A percentile compares a stretch with the other conserved stretches of the same genome.
Conservation (phyloP, 2,113 vertebrate genomes). For the Formicarius rufipectus region DNA sequence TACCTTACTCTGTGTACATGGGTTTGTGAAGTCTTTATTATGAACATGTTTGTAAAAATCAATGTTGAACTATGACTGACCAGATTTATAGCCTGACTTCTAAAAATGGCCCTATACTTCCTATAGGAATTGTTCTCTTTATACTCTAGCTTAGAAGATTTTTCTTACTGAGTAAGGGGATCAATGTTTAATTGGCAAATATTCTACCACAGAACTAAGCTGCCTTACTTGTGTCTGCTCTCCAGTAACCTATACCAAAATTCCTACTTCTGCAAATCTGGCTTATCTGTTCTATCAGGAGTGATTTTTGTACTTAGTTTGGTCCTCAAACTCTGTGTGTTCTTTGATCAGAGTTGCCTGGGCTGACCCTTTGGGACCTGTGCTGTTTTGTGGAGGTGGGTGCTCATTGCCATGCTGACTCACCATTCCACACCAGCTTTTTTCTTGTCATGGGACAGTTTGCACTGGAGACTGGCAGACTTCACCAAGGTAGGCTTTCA, state of each 20-base stretch:
- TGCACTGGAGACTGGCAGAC: not conserved
- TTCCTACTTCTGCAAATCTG: not conserved
- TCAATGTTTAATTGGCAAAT: not conserved
- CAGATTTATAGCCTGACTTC: not conserved
- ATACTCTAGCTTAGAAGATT: not conserved
- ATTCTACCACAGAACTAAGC: not conserved
- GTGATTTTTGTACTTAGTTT: not conserved
- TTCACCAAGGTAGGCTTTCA: not conserved
- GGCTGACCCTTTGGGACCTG: not conserved
- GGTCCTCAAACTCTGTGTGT: not conserved
- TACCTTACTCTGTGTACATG: not conserved
- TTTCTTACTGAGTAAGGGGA: not conserved
- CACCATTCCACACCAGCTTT: accelerated
- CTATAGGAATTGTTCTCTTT: not conserved
- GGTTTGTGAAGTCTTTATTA: not conserved
- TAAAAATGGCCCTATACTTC: not conserved
- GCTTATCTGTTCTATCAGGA: not conserved
- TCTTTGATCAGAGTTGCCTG: not conserved
- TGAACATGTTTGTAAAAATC: not conserved
- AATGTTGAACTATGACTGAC: not conserved
- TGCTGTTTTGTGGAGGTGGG: not conserved
- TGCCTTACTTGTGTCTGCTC: not conserved
- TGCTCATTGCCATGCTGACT: not conserved
- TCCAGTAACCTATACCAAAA: not conserved
- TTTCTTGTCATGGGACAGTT: not conserved